Conservation (phyloP, 1,140 invertebrate species). For the Trypoxylus dichotomus region DNA sequence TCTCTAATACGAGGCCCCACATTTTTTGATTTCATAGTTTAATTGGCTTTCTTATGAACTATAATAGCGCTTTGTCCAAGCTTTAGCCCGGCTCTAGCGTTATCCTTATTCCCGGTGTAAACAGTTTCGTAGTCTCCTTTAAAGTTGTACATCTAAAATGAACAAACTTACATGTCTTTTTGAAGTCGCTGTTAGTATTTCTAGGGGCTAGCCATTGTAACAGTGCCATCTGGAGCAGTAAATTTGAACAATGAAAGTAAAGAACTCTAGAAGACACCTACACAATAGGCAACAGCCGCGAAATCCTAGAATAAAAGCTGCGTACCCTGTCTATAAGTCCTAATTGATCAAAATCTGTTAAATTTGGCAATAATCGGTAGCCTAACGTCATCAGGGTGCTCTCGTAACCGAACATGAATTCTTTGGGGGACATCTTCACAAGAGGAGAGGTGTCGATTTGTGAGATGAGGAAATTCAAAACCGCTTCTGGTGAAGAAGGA, state of each 20-base stretch:
- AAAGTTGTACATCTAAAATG: constrained; percentile 82
- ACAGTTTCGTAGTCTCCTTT: constrained; percentile 77
- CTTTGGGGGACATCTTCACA: constrained; percentile 74
- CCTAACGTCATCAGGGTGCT: constrained; percentile 73
- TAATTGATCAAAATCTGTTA: constrained; percentile 81
- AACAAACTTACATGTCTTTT: not conserved
- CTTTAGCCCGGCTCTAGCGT: constrained; percentile 64
- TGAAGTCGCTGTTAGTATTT: too few species aligned
- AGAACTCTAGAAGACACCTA: too few species aligned
- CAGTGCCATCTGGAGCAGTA: too few species aligned
- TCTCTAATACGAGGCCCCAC: too few species aligned
- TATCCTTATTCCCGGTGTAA: constrained; percentile 72
- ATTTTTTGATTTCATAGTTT: too few species aligned
- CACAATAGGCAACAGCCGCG: too few species aligned
- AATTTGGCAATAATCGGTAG: constrained; percentile 73
- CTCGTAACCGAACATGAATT: constrained; percentile 83
- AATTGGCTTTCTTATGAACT: too few species aligned
- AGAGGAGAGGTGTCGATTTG: constrained; percentile 69
- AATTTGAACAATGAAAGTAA: too few species aligned
- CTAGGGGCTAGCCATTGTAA: too few species aligned
- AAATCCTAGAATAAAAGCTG: not conserved
- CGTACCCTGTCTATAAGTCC: constrained; percentile 81
- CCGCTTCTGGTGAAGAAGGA: constrained; percentile 65
- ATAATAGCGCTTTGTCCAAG: too few species aligned
- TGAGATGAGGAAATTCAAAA: constrained; percentile 68